Conservation (phyloP, 2,888 invertebrate species). For the Caenorhabditis doughertyi region DNA sequence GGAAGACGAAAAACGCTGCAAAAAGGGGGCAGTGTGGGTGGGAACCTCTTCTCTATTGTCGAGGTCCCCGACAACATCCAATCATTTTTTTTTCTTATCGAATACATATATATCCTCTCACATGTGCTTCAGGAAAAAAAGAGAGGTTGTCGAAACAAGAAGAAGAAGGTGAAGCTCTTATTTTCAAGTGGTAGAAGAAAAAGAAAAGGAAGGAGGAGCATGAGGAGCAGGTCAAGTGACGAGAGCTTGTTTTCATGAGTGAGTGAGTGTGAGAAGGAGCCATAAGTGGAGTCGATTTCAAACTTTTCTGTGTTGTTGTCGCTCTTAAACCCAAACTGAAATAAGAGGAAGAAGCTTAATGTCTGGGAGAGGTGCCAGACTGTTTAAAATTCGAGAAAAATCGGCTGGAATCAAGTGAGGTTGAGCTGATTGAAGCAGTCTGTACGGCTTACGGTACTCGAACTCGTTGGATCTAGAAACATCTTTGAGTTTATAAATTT, state of each 20-base stretch:
- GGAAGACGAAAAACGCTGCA: slow-evolving; percentile 9
- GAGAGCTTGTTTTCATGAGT: slow-evolving; percentile 51
- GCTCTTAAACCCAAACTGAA: neutral
- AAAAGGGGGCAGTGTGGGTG: slow-evolving; percentile 34
- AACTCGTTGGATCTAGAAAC: too few species aligned
- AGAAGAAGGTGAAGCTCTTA: slow-evolving; percentile 26
- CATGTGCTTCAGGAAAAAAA: slow-evolving; percentile 27
- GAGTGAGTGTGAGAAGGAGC: slow-evolving; percentile 45
- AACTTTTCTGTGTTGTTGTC: neutral
- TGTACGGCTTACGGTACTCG: too few species aligned
- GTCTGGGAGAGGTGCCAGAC: neutral
- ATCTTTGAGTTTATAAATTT: too few species aligned
- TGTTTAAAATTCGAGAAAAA: too few species aligned
- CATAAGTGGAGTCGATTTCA: slow-evolving; percentile 51
- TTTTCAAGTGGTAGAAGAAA: slow-evolving; percentile 47
- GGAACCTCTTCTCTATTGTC: slow-evolving; percentile 7
- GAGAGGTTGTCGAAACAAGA: slow-evolving; percentile 18
- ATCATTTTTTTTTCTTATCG: slow-evolving; percentile 44
- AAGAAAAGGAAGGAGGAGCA: slow-evolving; percentile 35
- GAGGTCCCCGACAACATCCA: slow-evolving; percentile 14
- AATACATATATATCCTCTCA: slow-evolving; percentile 22
- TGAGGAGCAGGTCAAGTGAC: slow-evolving; percentile 61
- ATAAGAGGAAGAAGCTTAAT: neutral
- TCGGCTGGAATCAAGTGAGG: too few species aligned
- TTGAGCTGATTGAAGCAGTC: too few species aligned